Conservation (phyloP, 2,888 invertebrate species). For the Hemaris fuciformis region DNA sequence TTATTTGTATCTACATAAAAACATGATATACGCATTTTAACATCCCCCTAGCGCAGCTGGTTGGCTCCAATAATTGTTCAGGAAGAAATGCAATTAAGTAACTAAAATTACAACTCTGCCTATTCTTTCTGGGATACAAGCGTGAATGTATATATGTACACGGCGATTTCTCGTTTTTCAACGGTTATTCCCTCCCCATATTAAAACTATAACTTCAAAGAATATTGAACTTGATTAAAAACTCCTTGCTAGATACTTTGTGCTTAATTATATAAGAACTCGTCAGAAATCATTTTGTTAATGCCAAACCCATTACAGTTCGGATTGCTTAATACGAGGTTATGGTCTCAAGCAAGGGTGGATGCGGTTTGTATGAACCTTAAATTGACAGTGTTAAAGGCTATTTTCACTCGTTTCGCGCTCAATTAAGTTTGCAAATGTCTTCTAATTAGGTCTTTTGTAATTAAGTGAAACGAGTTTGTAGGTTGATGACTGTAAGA, state of each 20-base stretch:
- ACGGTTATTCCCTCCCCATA: too few relatives aligned
- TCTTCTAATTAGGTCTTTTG: conserved; percentile 51
- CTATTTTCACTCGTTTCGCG: not conserved
- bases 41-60: too few relatives aligned
- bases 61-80: too few relatives aligned
- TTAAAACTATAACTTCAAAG: not conserved
- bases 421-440: not conserved
- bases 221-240: conserved; percentile 1
- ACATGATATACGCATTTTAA: too few relatives aligned
- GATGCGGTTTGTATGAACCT: not conserved
- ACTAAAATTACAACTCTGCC: too few relatives aligned
- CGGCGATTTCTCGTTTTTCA: too few relatives aligned
- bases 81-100: too few relatives aligned
- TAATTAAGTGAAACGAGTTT: conserved; percentile 54
- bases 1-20: too few relatives aligned
- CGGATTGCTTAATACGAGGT: conserved; percentile 10
- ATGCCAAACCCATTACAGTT: conserved; percentile 25
- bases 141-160: too few relatives aligned
- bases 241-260: not conserved
- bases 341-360: not conserved
- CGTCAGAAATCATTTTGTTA: conserved; percentile 40
- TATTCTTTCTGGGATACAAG: too few relatives aligned
- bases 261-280: conserved; percentile 22
- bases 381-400: not conserved
- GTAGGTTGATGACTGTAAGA: conserved; percentile 43